These are phyloP conservation scores for Lepisosteus oculatus DNA, from an alignment of 2,113 vertebrate genomes.

Conservation along the genomic window DNA sequence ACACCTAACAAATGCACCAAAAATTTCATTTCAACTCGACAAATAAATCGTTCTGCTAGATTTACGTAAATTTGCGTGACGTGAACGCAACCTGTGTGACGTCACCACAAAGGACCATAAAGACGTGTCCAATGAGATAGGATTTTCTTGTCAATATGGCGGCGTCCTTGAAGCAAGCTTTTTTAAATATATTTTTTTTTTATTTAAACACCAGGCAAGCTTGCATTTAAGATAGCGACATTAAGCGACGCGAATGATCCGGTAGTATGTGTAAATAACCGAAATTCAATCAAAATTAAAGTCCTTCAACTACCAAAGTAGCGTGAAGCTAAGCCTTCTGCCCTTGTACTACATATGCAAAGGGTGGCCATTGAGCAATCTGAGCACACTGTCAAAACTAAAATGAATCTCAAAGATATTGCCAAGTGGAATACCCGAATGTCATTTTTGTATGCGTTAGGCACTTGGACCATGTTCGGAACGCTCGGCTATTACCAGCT, in stretches of 20 bases:
- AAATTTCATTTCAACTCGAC: no score
- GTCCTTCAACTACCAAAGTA: no score
- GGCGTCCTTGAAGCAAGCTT: not conserved
- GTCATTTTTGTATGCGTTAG: slow-evolving; percentile 43
- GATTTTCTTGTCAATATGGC: slow-evolving; percentile 27
- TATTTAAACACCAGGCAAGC: not conserved
- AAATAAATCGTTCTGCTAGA: no score
- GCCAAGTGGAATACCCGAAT: slow-evolving; percentile 42
- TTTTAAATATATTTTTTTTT: not conserved
- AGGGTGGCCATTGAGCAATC: not conserved
- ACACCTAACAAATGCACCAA: no score
- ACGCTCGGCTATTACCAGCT: slow-evolving; percentile 28
- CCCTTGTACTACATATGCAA: not conserved
- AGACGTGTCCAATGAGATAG: not conserved
- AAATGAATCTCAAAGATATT: slow-evolving; percentile 29
- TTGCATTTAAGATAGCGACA: not conserved
- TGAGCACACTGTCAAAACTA: not conserved
- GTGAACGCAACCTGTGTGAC: no score
- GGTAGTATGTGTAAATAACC: no score
- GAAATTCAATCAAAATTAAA: no score
- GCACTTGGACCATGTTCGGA: slow-evolving; percentile 56
- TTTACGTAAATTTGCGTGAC: no score
- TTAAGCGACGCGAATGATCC: no score
- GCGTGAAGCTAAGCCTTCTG: not conserved
- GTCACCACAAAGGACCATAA: no score